Conservation (phyloP, 1,140 invertebrate genomes). For the Trinorchestia longiramus region DNA sequence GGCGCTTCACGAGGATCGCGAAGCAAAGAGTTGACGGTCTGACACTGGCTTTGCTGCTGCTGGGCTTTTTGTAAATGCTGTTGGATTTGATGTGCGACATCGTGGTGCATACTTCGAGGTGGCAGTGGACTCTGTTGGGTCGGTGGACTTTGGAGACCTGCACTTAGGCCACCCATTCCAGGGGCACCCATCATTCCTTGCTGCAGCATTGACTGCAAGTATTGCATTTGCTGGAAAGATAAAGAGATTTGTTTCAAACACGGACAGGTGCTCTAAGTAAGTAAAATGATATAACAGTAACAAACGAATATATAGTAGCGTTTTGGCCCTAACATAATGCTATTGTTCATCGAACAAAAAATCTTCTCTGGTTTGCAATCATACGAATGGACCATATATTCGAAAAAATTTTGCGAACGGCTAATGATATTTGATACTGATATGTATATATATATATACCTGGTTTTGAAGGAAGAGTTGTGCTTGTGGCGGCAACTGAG, state of each 20-base stretch:
- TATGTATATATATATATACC: constrained; percentile 71
- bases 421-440: not conserved
- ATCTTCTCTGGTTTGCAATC: not conserved
- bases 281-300: not conserved
- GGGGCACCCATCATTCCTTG: constrained; percentile 68
- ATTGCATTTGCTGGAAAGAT: constrained; percentile 67
- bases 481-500: constrained; percentile 70
- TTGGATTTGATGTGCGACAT: constrained; percentile 80
- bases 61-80: constrained; percentile 68
- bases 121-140: constrained; percentile 60
- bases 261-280: not conserved
- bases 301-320: not conserved
- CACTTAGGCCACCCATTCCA: constrained; percentile 61
- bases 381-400: not conserved
- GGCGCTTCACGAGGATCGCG: constrained; percentile 63
- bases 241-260: not conserved
- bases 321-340: not conserved
- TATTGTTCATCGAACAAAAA: not conserved
- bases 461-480: constrained; percentile 86
- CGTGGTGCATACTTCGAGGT: constrained; percentile 77
- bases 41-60: constrained; percentile 69
- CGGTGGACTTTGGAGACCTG: constrained; percentile 24
- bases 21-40: constrained; percentile 68
- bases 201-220: constrained; percentile 69
- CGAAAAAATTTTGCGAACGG: not conserved